A percentile compares a stretch with the other conserved stretches of the same genome.
phyloP scores from a whole-genome alignment of 2,888 invertebrate species.

The Drosophila buzzatii region DNA sequence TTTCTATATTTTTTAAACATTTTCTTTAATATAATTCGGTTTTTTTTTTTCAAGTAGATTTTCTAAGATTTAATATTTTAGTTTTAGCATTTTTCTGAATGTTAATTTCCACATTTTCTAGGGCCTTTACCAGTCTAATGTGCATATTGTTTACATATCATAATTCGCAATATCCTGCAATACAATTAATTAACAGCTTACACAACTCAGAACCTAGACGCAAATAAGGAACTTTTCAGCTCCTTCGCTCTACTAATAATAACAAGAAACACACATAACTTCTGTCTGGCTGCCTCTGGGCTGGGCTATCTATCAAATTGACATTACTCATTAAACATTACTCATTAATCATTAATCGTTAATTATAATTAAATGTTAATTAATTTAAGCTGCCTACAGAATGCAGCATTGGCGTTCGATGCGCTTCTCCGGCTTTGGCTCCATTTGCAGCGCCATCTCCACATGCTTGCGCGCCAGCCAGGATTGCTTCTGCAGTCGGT shows the following conservation, averaged over 20 bases:
- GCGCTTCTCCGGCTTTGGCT: slow-evolving; percentile 83
- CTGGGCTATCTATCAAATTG: slow-evolving; percentile 41
- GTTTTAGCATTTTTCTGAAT: neutral
- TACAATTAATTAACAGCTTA: slow-evolving; percentile 63
- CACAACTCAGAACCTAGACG: slow-evolving; percentile 52
- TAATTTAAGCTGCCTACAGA: slow-evolving; percentile 68
- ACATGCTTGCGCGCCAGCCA: slow-evolving; percentile 84
- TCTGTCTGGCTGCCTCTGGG: neutral
- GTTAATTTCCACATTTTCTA: neutral
- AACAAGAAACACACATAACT: slow-evolving; percentile 46
- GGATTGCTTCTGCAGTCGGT: slow-evolving; percentile 86
- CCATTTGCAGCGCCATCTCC: slow-evolving; percentile 83
- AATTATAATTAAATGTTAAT: slow-evolving; percentile 14
- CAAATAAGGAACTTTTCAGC: slow-evolving; percentile 65
- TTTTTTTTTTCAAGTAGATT: neutral
- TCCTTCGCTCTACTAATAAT: slow-evolving; percentile 43
- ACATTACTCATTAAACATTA: slow-evolving; percentile 33
- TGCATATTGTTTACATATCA: slow-evolving; percentile 7
- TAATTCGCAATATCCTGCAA: slow-evolving; percentile 13
- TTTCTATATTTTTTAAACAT: neutral
- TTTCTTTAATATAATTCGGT: neutral
- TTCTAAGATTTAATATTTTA: neutral
- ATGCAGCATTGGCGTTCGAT: slow-evolving; percentile 82
- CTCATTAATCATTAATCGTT: slow-evolving; percentile 5
- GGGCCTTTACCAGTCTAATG: slow-evolving; percentile 19